Evolutionary conservation across 2,113 vertebrate genomes (phyloP).

Genomic region (Pseudopodoces humilis): DNA sequence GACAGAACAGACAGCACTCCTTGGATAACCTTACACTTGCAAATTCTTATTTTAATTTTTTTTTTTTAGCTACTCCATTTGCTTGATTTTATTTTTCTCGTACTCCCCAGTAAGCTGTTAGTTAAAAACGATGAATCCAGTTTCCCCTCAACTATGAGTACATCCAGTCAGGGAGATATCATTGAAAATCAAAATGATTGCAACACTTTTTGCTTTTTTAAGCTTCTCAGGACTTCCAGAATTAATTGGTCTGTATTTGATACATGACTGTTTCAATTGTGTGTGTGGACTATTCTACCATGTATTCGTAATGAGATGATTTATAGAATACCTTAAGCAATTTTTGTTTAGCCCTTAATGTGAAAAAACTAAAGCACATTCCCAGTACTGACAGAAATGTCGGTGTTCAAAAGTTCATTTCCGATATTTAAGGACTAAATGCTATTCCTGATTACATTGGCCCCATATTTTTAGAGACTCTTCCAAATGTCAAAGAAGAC

Average conservation of each 20-base stretch:
- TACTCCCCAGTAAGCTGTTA: neutral
- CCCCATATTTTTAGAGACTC: neutral
- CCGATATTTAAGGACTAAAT: neutral
- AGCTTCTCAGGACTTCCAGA: neutral
- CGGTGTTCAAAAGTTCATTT: neutral
- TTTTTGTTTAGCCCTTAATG: neutral
- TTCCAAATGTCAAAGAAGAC: neutral
- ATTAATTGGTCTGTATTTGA: neutral
- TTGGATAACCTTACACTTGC: neutral
- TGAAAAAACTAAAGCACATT: neutral
- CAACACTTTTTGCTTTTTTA: neutral
- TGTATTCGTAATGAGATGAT: neutral
- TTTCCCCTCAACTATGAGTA: neutral
- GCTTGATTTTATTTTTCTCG: neutral
- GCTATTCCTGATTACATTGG: neutral
- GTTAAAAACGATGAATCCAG: neutral
- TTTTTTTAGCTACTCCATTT: neutral
- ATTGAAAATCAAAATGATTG: neutral
- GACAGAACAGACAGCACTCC: neutral
- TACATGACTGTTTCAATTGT: neutral
- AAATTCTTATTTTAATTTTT: neutral
- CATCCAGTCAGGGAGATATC: neutral
- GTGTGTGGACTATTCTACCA: neutral
- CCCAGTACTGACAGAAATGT: neutral
- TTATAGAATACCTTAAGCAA: neutral